Evolutionary conservation across 1,140 invertebrate genomes (phyloP).

Genomic region (Calosoma granatense): DNA sequence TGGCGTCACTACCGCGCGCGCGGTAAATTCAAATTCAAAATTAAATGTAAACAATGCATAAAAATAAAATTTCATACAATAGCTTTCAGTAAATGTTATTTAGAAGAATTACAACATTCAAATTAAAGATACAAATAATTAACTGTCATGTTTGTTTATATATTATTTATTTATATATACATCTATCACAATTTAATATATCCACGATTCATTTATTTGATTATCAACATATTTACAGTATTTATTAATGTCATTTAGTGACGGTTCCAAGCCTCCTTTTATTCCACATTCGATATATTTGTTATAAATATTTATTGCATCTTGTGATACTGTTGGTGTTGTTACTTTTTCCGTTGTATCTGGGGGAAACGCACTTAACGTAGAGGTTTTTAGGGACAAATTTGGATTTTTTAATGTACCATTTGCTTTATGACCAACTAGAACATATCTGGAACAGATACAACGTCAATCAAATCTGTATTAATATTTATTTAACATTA

Average conservation of each 20-base stretch:
- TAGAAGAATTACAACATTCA: too few species aligned
- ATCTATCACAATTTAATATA: conserved; percentile 10
- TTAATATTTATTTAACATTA: too few species aligned
- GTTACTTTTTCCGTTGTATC: conserved; percentile 40
- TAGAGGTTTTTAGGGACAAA: conserved; percentile 20
- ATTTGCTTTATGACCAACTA: conserved; percentile 46
- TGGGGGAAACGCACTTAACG: conserved; percentile 33
- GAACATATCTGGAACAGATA: conserved; percentile 42
- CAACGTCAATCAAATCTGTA: too few species aligned
- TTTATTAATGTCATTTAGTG: conserved; percentile 22
- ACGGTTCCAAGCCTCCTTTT: conserved; percentile 21
- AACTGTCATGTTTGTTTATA: too few species aligned
- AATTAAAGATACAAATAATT: too few species aligned
- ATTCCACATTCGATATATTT: conserved; percentile 27
- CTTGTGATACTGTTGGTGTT: conserved; percentile 36
- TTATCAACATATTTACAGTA: conserved; percentile 28
- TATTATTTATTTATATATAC: too few species aligned
- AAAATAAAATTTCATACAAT: too few species aligned
- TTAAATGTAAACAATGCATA: too few species aligned
- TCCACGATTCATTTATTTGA: conserved; percentile 11
- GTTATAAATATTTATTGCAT: conserved; percentile 29
- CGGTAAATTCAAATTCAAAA: too few species aligned
- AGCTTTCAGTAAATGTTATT: too few species aligned
- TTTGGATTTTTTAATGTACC: conserved; percentile 37
- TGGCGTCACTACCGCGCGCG: too few species aligned